phyloP scores from a whole-genome alignment of 2,113 vertebrate species.

The Climacteris rufus region DNA sequence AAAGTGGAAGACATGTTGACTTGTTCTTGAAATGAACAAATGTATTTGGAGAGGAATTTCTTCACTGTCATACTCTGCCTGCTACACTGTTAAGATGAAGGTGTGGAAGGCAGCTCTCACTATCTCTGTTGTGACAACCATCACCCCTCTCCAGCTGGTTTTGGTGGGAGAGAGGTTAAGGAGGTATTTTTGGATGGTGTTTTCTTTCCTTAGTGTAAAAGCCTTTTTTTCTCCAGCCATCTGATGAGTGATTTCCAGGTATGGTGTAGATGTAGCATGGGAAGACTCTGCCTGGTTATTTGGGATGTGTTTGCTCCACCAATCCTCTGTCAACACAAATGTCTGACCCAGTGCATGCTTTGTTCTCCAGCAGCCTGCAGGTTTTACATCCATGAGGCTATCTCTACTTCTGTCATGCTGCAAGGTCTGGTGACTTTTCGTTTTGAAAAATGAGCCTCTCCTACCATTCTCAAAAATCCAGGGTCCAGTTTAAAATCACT shows the following conservation, averaged over 20 bases:
- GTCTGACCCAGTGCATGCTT: neutral
- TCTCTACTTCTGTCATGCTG: neutral
- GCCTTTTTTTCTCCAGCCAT: neutral
- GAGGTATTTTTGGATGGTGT: neutral
- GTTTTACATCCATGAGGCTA: neutral
- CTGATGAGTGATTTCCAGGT: neutral
- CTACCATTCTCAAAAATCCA: neutral
- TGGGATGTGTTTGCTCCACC: neutral
- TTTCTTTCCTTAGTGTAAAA: neutral
- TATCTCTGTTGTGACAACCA: fast-evolving
- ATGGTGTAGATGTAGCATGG: neutral
- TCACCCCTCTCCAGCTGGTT: neutral
- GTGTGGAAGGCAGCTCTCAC: neutral
- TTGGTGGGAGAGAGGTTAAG: neutral
- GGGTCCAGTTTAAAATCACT: neutral
- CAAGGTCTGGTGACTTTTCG: fast-evolving
- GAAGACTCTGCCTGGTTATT: neutral
- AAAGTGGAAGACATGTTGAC: neutral
- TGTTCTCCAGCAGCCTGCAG: neutral
- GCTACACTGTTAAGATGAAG: neutral
- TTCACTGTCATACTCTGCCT: neutral
- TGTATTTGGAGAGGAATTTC: neutral
- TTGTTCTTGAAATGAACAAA: neutral
- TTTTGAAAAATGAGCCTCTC: neutral
- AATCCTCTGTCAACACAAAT: neutral